Base-by-base conservation (phyloP, 2,797 vertebrate species). In the Neoniphon sammara region DNA sequence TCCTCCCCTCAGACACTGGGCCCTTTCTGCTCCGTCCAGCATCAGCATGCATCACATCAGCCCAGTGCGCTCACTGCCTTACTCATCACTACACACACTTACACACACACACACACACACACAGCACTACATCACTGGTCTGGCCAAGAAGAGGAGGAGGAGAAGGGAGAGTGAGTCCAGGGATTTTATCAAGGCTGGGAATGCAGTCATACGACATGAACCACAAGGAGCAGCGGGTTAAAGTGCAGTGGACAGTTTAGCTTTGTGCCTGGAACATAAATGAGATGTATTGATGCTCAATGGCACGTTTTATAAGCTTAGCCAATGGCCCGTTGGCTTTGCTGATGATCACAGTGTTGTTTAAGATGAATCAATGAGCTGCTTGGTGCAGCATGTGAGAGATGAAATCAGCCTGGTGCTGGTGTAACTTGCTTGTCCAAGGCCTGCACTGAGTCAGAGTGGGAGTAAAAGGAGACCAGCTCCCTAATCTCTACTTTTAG, bases 11-110 rank as follows among this genome's bases (percentile, higher is more conserved):
- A 50, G 66, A 94, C 92, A 93, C 92, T 92, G 87, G 80, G 15
- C 77, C 78, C 89, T 91, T 92, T 93, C 89, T 93, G 83, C 71
- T 86, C 78, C 6, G 53, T 78, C 74, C 82, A 67, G 59, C 89
- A 85, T 90, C 88, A 85, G 64, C 83, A 88, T 87, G 84, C 85
- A 91, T 89, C 88, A 88, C 90, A 87, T 89, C 86, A 88, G 80
- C 81, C 83, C 66, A 82, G 79, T 78, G 77, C 75, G 68, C 83
- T 84, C 85, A 82, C 46, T 52, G 80, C 76, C 83, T 85, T 73
- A 86, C 85, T 87, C 89, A 85, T 73, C 81, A 77, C 64, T 11
- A 31, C 55, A 44, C 57, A 74, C 56, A 53, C 54, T 8, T n/a
- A n/a, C n/a, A n/a, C n/a, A n/a, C 42, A 50, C 54, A 57, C 73